Percentiles rank a stretch among this genome's conserved stretches.
Conservation (phyloP, 2,797 vertebrate genomes). For the Masticophis lateralis region DNA sequence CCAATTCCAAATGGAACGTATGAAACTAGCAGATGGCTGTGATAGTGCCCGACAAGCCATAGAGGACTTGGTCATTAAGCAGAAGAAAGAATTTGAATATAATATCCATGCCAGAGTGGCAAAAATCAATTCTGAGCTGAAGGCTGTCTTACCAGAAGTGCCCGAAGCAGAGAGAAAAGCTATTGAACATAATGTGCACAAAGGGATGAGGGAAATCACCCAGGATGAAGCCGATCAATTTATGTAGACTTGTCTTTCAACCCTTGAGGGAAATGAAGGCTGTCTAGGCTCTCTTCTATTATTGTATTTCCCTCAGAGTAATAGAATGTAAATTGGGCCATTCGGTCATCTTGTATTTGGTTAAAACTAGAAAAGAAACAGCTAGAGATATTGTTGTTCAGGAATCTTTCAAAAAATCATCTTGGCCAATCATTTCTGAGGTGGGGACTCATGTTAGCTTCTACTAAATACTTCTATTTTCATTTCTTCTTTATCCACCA, state of each 20-base stretch:
- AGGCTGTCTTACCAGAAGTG: neutral
- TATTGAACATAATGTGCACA: neutral
- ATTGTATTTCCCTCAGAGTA: neutral
- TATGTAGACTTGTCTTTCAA: neutral
- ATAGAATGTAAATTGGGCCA: neutral
- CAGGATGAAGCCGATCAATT: neutral
- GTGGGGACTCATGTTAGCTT: neutral
- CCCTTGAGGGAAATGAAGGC: too few relatives aligned
- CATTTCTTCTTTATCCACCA: neutral
- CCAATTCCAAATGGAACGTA: neutral
- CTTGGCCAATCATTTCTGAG: neutral
- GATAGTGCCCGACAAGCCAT: slow-evolving; percentile 5
- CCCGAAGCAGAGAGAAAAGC: neutral
- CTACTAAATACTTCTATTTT: neutral
- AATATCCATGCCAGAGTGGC: neutral
- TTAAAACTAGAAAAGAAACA: neutral
- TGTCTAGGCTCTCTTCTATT: neutral
- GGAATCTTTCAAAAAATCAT: neutral
- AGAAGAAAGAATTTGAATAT: slow-evolving; percentile 9
- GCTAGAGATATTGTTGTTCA: neutral
- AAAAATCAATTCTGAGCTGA: neutral
- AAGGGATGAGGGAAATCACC: neutral
- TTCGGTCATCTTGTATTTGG: neutral
- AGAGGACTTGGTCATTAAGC: neutral
- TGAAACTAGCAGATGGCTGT: neutral